Percentiles rank a stretch among this genome's conserved stretches.
These are phyloP conservation scores for Leptocoma aspasia DNA, from an alignment of 2,113 vertebrate species.

Conservation along the genomic window DNA sequence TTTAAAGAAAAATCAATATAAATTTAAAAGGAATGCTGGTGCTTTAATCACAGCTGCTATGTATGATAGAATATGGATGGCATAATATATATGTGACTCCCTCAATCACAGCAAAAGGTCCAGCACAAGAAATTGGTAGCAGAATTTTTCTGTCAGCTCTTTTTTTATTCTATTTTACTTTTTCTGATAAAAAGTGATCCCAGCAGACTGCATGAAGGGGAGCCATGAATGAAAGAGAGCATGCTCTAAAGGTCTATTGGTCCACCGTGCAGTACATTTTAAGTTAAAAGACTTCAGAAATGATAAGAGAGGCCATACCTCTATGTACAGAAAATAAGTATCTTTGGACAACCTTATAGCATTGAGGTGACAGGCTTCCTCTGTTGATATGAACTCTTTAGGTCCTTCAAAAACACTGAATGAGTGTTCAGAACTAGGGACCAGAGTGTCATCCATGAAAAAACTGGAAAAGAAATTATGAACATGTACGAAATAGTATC, in stretches of 20 bases:
- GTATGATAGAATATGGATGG: background rate
- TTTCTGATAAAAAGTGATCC: background rate
- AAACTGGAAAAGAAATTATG: background rate
- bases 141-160: background rate
- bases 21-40: background rate
- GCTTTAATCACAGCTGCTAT: background rate
- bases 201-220: background rate
- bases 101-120: background rate
- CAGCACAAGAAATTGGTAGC: background rate
- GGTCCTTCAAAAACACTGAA: background rate
- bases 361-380: background rate
- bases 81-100: background rate
- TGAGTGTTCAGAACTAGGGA: background rate
- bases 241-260: background rate
- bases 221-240: background rate
- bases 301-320: background rate
- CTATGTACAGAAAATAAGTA: background rate
- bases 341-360: slow-evolving; percentile 35
- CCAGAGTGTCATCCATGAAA: background rate
- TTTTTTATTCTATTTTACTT: background rate
- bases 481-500: background rate
- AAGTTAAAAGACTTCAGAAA: slow-evolving; percentile 24
- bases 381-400: background rate
- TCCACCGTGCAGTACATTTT: background rate
- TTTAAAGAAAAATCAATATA: slow-evolving; percentile 27